A percentile compares a stretch with the other conserved stretches of the same genome.
These are phyloP conservation scores for Mamestra brassicae DNA, from an alignment of 2,888 invertebrate species.

Conservation along the genomic window DNA sequence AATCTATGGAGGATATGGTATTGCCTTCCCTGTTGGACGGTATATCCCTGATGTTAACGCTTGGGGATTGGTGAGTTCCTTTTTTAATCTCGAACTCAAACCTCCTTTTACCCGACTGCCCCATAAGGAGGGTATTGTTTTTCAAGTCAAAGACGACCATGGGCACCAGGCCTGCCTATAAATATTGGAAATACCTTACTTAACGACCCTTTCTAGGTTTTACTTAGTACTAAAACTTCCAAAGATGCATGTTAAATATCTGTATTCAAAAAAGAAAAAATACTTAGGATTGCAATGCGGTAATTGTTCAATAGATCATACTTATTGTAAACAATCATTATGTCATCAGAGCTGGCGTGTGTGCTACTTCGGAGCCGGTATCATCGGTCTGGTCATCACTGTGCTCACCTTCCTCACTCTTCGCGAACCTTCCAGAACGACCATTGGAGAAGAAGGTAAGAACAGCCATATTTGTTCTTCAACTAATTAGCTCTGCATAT, in stretches of 20 bases:
- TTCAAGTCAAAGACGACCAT: no score
- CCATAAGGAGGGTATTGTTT: no score
- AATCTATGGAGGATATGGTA: conserved; percentile 98
- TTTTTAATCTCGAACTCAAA: no score
- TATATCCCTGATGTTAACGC: conserved; percentile 94
- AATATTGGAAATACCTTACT: no score
- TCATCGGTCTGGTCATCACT: conserved; percentile 94
- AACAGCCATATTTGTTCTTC: neutral
- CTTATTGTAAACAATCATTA: neutral
- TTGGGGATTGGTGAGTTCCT: conserved; percentile 92
- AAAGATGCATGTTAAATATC: no score
- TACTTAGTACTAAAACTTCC: no score
- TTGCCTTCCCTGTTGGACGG: conserved; percentile 97
- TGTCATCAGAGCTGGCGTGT: conserved; percentile 94
- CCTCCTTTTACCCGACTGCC: no score
- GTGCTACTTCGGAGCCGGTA: conserved; percentile 95
- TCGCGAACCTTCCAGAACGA: conserved; percentile 94
- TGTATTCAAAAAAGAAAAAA: no score
- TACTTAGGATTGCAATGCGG: no score
- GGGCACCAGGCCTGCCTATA: no score
- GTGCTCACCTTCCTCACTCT: conserved; percentile 94
- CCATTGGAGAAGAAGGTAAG: conserved; percentile 93
- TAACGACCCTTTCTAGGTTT: no score
- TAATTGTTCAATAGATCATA: no score
- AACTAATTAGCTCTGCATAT: neutral